Conservation (phyloP, 2,113 vertebrate species). For the Equus przewalskii region DNA sequence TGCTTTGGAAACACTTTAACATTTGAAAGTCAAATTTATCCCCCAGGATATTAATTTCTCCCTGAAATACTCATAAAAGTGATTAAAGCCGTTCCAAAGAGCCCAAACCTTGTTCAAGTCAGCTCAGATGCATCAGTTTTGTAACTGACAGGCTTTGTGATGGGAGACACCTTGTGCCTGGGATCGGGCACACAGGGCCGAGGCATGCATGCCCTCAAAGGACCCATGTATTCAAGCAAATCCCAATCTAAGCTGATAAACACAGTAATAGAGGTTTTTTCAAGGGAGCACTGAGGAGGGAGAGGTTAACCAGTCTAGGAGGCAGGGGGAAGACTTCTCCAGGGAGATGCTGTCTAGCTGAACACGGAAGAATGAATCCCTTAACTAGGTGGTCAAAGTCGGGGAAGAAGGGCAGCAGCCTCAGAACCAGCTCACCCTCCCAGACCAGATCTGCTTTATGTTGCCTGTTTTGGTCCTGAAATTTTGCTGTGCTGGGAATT, state of each 20-base stretch:
- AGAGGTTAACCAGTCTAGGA: background rate
- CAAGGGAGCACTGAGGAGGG: background rate
- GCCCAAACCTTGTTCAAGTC: background rate
- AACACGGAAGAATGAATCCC: background rate
- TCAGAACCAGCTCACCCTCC: background rate
- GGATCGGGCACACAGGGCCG: background rate
- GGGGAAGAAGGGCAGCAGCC: fast-evolving
- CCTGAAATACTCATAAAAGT: constrained; percentile 26
- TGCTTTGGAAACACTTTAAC: constrained; percentile 56
- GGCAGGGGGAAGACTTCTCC: background rate
- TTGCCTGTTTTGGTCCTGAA: background rate
- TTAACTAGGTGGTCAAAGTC: background rate
- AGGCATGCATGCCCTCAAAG: background rate
- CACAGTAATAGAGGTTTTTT: background rate
- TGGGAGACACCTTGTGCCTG: too few relatives aligned
- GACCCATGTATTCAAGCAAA: fast-evolving
- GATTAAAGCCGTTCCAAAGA: constrained; percentile 1
- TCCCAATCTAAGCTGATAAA: background rate
- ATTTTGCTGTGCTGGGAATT: background rate
- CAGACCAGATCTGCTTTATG: background rate
- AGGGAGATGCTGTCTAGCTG: too few relatives aligned
- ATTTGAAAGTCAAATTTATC: constrained; percentile 55
- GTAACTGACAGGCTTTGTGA: background rate
- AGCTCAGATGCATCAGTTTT: background rate
- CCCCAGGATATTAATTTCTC: background rate